Evolutionary conservation across 2,113 vertebrate genomes (phyloP).

Genomic region (Chamaea fasciata): DNA sequence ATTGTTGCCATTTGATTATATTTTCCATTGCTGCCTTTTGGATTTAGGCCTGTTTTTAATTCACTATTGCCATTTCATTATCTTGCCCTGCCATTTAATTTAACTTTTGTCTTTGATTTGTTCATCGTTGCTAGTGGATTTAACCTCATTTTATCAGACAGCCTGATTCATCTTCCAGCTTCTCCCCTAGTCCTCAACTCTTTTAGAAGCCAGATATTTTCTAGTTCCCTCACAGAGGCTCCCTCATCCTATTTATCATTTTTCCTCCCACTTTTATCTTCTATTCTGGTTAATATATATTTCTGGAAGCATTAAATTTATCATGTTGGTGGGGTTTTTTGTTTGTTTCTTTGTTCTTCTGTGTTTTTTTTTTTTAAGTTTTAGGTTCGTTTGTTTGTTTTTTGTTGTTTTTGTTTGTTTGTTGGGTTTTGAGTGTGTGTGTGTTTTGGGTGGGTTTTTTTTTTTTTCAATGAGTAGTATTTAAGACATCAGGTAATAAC

Average conservation of each 20-base stretch:
- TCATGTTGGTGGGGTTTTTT: fast-evolving
- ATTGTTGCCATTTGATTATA: conserved; percentile 30
- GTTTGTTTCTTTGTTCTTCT: not conserved
- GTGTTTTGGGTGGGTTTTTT: not conserved
- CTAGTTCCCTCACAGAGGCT: not conserved
- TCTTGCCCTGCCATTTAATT: not conserved
- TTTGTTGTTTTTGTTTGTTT: not conserved
- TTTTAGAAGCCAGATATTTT: not conserved
- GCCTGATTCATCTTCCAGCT: not conserved
- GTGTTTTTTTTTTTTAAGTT: not conserved
- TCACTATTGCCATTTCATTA: conserved; percentile 37
- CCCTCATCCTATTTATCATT: not conserved
- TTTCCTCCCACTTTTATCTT: not conserved
- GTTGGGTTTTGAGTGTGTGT: not conserved
- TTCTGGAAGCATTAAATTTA: not conserved
- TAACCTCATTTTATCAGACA: not conserved
- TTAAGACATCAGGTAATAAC: not conserved
- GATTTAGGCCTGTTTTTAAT: conserved; percentile 5
- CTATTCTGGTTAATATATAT: not conserved
- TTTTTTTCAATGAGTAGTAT: not conserved
- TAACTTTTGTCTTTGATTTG: conserved; percentile 25
- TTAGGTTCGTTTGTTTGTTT: not conserved
- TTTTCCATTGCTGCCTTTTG: not conserved
- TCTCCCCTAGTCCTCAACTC: not conserved
- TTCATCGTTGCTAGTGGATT: not conserved